Conservation (phyloP, 2,888 invertebrate species). For the Cataglyphis rosenhaueri region DNA sequence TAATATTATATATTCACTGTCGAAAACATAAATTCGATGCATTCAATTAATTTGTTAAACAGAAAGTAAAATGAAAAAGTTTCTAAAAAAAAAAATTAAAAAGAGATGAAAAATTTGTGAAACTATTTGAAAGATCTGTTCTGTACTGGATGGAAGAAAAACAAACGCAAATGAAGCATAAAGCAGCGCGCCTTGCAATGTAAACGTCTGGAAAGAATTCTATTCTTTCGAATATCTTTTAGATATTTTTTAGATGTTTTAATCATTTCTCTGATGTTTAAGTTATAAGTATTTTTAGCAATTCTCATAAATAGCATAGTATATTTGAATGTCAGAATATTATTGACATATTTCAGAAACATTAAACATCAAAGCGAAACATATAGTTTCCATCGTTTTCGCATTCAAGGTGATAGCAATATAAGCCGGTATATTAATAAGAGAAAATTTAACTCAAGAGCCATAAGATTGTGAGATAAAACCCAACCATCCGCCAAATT, state of each 20-base stretch:
- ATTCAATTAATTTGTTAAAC: not conserved
- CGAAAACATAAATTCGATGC: not conserved
- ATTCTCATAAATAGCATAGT: not conserved
- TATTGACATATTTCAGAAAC: conserved; percentile 9
- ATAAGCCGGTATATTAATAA: conserved; percentile 16
- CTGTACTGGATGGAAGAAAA: not conserved
- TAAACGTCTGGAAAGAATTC: conserved; percentile 6
- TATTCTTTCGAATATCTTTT: conserved; percentile 5
- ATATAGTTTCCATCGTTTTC: conserved; percentile 16
- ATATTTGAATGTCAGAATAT: not conserved
- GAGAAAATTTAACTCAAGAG: conserved; percentile 8
- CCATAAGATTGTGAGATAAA: not conserved
- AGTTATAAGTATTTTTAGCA: not conserved
- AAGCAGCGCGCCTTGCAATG: not conserved
- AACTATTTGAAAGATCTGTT: not conserved
- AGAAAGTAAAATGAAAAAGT: not conserved
- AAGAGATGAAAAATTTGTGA: not conserved
- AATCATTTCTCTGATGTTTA: conserved; percentile 1
- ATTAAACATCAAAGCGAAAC: not conserved
- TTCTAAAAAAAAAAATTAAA: not conserved
- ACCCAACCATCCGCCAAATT: not conserved
- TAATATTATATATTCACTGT: not conserved
- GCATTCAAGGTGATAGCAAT: conserved; percentile 22
- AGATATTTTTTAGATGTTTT: not conserved
- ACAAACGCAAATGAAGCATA: not conserved